A percentile compares a stretch with the other conserved stretches of the same genome.
phyloP scores from a whole-genome alignment of 2,113 vertebrate species.

The Oreochromis aureus region DNA sequence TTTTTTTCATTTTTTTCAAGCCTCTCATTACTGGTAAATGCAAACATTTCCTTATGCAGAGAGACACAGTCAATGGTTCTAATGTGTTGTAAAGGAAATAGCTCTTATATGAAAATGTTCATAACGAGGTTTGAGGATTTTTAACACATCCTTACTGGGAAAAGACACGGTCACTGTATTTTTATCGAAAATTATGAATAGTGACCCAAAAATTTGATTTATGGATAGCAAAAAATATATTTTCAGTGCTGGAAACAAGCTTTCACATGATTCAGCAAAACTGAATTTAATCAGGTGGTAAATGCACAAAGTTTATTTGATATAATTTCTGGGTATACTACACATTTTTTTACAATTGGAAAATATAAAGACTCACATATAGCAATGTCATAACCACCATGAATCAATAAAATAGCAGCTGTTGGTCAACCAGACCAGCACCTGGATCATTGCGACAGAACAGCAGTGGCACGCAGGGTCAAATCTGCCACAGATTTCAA shows the following conservation, averaged over 20 bases:
- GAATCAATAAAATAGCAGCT: neutral
- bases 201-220: neutral
- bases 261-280: neutral
- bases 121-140: neutral
- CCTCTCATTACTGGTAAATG: neutral
- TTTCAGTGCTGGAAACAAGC: rapidly evolving
- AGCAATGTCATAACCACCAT: neutral
- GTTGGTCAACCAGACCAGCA: constrained; percentile 7
- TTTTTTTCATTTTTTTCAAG: neutral
- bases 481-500: constrained; percentile 16
- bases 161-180: too few species aligned
- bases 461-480: neutral
- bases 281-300: neutral
- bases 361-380: neutral
- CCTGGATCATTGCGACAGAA: neutral
- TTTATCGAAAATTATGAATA: neutral
- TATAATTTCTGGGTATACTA: neutral
- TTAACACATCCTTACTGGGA: too few species aligned
- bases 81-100: neutral
- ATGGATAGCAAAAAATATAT: neutral
- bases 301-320: neutral
- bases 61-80: neutral
- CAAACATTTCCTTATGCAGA: neutral
- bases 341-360: neutral
- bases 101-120: neutral